These are phyloP conservation scores for Lacerta viridis DNA, from an alignment of 2,797 vertebrate species.

Conservation along the genomic window DNA sequence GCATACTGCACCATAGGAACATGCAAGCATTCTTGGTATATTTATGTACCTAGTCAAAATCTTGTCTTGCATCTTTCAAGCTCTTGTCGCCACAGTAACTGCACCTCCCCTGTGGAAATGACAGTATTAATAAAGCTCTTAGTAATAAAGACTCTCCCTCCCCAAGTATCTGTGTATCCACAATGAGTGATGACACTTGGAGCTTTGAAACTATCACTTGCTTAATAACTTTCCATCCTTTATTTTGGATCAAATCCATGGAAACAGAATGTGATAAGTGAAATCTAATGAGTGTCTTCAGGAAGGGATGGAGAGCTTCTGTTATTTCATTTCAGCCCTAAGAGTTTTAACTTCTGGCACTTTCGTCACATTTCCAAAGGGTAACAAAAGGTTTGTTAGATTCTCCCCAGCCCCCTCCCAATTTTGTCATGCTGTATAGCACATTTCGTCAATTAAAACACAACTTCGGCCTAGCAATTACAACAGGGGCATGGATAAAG, in stretches of 20 bases:
- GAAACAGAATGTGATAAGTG: slow-evolving; percentile 84
- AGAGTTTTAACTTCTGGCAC: slow-evolving; percentile 83
- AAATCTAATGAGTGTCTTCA: slow-evolving; percentile 83
- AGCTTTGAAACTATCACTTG: slow-evolving; percentile 81
- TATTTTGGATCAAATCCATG: slow-evolving; percentile 82
- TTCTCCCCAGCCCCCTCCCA: slow-evolving; percentile 72
- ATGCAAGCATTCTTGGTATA: slow-evolving; percentile 43
- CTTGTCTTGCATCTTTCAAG: slow-evolving; percentile 46
- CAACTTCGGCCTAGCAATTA: slow-evolving; percentile 79
- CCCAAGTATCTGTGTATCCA: slow-evolving; percentile 71
- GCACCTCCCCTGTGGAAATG: accelerated
- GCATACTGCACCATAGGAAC: slow-evolving; percentile 45
- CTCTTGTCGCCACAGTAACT: slow-evolving; percentile 30
- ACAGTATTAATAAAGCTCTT: slow-evolving; percentile 34
- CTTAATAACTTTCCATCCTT: slow-evolving; percentile 81
- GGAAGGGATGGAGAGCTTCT: slow-evolving; percentile 82
- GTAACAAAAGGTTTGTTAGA: slow-evolving; percentile 79
- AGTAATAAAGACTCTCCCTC: slow-evolving; percentile 59
- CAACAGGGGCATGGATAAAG: slow-evolving; percentile 81
- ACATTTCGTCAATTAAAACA: slow-evolving; percentile 84
- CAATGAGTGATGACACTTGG: slow-evolving; percentile 72
- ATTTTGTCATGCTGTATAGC: slow-evolving; percentile 79
- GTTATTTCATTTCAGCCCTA: slow-evolving; percentile 79
- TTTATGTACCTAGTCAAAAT: slow-evolving; percentile 50
- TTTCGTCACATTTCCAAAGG: slow-evolving; percentile 82